Base-by-base conservation (phyloP, 2,888 invertebrate species). In the Epirrita christyi region DNA sequence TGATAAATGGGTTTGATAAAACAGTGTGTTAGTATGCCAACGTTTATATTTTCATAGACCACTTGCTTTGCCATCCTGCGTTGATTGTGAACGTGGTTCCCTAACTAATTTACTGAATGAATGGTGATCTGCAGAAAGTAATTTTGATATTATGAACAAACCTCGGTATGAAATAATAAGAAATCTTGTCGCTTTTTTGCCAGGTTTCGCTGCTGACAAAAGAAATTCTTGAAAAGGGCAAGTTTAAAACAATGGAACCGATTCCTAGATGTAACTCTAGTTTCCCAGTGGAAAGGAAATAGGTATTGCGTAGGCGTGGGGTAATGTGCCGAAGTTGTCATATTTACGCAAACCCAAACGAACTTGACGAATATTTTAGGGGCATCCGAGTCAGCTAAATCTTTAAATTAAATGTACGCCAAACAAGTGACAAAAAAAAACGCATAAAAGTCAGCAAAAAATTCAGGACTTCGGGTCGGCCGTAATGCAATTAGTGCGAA, bases 401-500 rank as follows among this genome's bases (percentile, higher is more conserved):
- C 55, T 61, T 40, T 52, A 63, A 59, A 61, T 55, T 63, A 56
- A 63, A 63, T 62, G 36, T 50, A 57, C 44, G 44, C 44, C 58
- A 67, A 65, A 60, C 63, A 63, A 58, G 55, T 29, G 54, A 59
- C 54, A 61, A 56, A 50, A 62, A 60, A 55, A 65, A 61, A 52
- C 37, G 48, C 11, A 46, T 55, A 59, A 65, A 60, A 65, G 64
- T 64, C 62, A 47, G 63, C 65, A 47, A 58, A 67, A 66, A 58
- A 59, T 61, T 61, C 49, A 55, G 59, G 54, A 55, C 52, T 37
- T 47, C 50, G 61, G 49, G 53, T 11, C 47, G 52, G 34, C 55
- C 58, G 55, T 65, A 63, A 66, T 61, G 61, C 66, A 64, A 67
- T 69, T 67, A 67, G 63, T 49, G 51, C 47, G 61, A 61, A 67